A percentile compares a stretch with the other conserved stretches of the same genome.
Evolutionary conservation across 2,888 invertebrate species (phyloP).

Genomic region (Podotricha telesiphe): DNA sequence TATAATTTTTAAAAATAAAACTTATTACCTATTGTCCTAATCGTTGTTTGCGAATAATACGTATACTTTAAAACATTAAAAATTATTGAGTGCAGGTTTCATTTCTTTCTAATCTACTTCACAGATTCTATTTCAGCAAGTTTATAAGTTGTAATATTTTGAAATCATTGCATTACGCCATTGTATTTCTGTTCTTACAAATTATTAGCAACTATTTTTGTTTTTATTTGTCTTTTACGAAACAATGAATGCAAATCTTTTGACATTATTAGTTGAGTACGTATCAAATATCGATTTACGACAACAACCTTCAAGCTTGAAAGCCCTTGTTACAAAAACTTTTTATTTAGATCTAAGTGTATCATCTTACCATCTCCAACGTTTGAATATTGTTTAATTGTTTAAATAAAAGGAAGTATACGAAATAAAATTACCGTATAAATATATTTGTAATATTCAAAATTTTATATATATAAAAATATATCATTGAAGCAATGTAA

Average conservation of each 20-base stretch:
- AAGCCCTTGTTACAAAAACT: neutral
- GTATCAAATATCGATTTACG: slow-evolving; percentile 7
- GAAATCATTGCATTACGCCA: too few relatives aligned
- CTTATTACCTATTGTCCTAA: too few relatives aligned
- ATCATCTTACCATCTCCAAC: neutral
- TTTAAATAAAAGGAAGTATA: too few relatives aligned
- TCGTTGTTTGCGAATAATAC: too few relatives aligned
- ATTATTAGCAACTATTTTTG: neutral
- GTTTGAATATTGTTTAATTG: too few relatives aligned
- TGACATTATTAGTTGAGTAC: neutral
- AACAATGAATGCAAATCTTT: neutral
- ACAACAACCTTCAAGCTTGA: slow-evolving; percentile 9
- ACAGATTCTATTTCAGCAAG: too few relatives aligned
- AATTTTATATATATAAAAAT: too few relatives aligned
- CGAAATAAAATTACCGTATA: too few relatives aligned
- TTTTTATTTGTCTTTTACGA: neutral
- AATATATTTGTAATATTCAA: too few relatives aligned
- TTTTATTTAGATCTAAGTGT: neutral
- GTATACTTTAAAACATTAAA: neutral
- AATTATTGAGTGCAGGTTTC: neutral
- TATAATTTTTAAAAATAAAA: too few relatives aligned
- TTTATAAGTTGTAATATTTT: too few relatives aligned
- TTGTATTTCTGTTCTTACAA: neutral
- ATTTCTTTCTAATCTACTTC: neutral
- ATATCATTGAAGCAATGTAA: too few relatives aligned